These are phyloP conservation scores for Troides oblongomaculatus DNA, from an alignment of 2,888 invertebrate genomes.

Conservation along the genomic window DNA sequence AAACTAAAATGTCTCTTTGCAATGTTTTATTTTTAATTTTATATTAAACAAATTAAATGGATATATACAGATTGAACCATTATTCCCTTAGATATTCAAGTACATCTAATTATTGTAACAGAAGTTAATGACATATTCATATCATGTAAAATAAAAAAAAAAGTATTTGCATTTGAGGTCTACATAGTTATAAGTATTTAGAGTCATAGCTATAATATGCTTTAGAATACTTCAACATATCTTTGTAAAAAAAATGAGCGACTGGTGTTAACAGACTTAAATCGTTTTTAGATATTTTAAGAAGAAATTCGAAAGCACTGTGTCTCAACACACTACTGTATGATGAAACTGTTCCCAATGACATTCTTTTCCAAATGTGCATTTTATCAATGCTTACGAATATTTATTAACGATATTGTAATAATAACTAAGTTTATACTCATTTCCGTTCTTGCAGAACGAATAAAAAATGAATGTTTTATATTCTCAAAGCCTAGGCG, in stretches of 20 bases:
- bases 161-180: conserved; percentile 81
- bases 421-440: conserved; percentile 46
- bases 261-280: conserved; percentile 50
- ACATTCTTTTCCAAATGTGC: conserved; percentile 65
- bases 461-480: conserved; percentile 50
- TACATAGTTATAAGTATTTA: conserved; percentile 77
- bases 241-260: conserved; percentile 70
- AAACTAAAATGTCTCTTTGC: conserved; percentile 13
- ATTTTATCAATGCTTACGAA: conserved; percentile 63
- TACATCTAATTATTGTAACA: conserved; percentile 66
- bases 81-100: conserved; percentile 60
- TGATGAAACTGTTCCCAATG: conserved; percentile 32
- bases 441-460: conserved; percentile 29
- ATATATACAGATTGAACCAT: conserved; percentile 42
- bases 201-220: conserved; percentile 78
- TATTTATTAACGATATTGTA: conserved; percentile 53
- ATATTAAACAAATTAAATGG: conserved; percentile 9
- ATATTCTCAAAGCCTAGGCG: conserved; percentile 59
- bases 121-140: conserved; percentile 79
- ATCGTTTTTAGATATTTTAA: conserved; percentile 27
- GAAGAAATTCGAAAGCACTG: conserved; percentile 49
- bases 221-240: conserved; percentile 80
- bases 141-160: conserved; percentile 76
- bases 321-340: conserved; percentile 63
- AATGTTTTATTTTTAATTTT: conserved; percentile 28